Percentiles rank a stretch among this genome's conserved stretches.
phyloP scores from a whole-genome alignment of 2,888 invertebrate genomes.

The Hypena proboscidalis region DNA sequence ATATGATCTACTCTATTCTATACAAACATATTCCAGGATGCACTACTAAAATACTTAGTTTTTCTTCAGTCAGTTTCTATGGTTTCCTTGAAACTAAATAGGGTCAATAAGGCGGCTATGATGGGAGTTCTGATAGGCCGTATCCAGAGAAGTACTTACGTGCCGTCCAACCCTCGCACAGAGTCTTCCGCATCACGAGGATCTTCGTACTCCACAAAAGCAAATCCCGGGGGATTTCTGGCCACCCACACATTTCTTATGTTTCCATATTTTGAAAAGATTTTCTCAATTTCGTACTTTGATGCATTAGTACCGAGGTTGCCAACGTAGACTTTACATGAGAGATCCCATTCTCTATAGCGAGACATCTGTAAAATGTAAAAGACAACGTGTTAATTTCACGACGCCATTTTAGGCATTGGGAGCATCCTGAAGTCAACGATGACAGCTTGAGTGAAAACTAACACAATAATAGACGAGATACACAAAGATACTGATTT shows the following conservation, averaged over 20 bases:
- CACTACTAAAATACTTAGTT: no score
- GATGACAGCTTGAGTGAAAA: no score
- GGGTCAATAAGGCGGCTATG: slow-evolving; percentile 36
- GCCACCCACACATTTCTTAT: slow-evolving; percentile 97
- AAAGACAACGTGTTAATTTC: slow-evolving; percentile 36
- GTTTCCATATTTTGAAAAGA: slow-evolving; percentile 95
- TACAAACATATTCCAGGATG: no score
- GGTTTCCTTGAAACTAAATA: no score
- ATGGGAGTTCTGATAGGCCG: neutral
- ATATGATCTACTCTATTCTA: no score
- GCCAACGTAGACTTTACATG: slow-evolving; percentile 97
- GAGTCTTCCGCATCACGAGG: slow-evolving; percentile 95
- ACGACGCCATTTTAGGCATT: slow-evolving; percentile 63
- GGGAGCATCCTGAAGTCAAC: no score
- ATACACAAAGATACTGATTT: no score
- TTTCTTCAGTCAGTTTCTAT: no score
- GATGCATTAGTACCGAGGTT: slow-evolving; percentile 96
- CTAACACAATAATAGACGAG: no score
- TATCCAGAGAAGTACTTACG: slow-evolving; percentile 62
- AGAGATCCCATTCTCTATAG: slow-evolving; percentile 91
- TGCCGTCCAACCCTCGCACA: slow-evolving; percentile 92
- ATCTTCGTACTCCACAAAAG: slow-evolving; percentile 96
- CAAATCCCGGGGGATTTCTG: slow-evolving; percentile 96
- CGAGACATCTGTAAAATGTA: slow-evolving; percentile 87
- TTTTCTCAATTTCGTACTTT: slow-evolving; percentile 94